Conservation (phyloP, 2,797 vertebrate genomes). For the Falco concolor region DNA sequence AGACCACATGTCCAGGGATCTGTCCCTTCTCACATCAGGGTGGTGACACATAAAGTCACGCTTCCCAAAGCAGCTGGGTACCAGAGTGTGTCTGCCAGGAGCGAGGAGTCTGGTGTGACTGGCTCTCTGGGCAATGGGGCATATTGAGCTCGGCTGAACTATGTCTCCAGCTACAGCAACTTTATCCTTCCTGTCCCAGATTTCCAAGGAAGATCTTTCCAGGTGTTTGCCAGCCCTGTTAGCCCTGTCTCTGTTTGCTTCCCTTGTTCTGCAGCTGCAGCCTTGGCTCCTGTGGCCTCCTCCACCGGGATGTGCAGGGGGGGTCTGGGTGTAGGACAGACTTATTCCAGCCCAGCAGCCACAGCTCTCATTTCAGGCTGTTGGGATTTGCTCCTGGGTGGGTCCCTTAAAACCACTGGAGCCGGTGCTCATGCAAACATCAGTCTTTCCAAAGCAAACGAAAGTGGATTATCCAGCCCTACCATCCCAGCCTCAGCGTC, state of each 20-base stretch:
- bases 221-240: not conserved
- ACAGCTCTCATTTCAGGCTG: not conserved
- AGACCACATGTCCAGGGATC: not conserved
- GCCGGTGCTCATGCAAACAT: not conserved
- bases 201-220: not conserved
- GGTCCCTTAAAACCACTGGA: conserved; percentile 2
- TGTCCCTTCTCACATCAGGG: not conserved
- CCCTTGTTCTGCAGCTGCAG: not conserved
- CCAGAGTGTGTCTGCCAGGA: not conserved
- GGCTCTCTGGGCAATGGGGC: not conserved
- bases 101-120: not conserved
- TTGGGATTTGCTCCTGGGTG: conserved; percentile 37
- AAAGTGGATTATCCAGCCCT: conserved; percentile 23
- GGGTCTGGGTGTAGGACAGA: not conserved
- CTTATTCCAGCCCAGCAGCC: not conserved
- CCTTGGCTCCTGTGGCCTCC: not conserved
- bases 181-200: not conserved
- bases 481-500: not conserved
- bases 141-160: not conserved
- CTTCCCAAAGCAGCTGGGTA: not conserved
- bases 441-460: conserved; percentile 25
- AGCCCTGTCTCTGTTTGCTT: not conserved
- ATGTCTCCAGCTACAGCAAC: not conserved
- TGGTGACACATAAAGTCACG: not conserved
- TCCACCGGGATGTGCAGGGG: not conserved